These are phyloP conservation scores for Rafetus swinhoei DNA, from an alignment of 2,113 vertebrate species.

Conservation along the genomic window DNA sequence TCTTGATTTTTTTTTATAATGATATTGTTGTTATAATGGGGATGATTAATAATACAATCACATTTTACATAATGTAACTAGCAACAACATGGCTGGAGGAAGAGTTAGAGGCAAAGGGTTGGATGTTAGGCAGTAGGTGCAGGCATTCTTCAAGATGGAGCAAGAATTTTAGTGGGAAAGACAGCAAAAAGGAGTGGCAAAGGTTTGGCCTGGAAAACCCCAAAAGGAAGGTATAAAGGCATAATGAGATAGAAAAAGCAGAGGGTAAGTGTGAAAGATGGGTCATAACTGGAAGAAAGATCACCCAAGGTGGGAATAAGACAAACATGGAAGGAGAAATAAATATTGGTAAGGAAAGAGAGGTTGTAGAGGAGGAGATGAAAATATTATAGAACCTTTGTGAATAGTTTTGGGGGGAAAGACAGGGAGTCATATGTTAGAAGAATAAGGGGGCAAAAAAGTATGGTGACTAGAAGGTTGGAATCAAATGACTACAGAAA, in stretches of 20 bases:
- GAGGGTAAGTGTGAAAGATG: neutral
- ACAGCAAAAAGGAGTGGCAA: neutral
- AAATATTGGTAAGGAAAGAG: neutral
- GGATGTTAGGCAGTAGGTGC: neutral
- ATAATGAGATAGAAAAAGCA: neutral
- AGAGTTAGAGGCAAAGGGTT: neutral
- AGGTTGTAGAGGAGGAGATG: neutral
- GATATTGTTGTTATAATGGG: neutral
- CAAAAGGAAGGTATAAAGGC: neutral
- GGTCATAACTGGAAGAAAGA: neutral
- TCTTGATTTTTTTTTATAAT: constrained; percentile 33
- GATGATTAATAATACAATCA: neutral
- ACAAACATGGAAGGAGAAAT: neutral
- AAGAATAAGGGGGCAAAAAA: neutral
- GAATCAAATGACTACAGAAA: constrained; percentile 9
- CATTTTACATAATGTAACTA: neutral
- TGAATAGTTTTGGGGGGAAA: neutral
- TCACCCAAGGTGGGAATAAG: neutral
- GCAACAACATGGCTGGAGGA: neutral
- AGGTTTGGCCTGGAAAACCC: accelerated
- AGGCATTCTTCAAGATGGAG: accelerated
- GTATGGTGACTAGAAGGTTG: neutral
- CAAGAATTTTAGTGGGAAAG: neutral
- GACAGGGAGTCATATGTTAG: neutral
- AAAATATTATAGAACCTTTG: neutral